phyloP scores from a whole-genome alignment of 2,797 vertebrate species.

The Schizothorax lantsangensis region DNA sequence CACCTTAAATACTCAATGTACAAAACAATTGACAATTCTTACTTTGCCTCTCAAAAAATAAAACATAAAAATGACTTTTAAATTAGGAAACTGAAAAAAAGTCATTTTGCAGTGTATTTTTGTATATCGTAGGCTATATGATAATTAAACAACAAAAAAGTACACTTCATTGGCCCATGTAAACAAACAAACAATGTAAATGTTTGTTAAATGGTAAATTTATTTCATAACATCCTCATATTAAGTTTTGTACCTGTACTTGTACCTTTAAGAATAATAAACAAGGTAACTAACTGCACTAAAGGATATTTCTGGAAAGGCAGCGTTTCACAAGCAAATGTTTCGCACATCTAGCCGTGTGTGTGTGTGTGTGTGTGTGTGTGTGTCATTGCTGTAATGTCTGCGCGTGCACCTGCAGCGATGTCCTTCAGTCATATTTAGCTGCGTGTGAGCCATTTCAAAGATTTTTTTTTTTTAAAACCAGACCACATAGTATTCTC shows the following conservation, averaged over 20 bases:
- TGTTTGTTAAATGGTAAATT: not conserved
- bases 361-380: not conserved
- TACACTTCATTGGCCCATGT: not conserved
- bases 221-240: not conserved
- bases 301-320: slow-evolving; percentile 15
- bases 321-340: slow-evolving; percentile 23
- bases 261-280: not conserved
- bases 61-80: not conserved
- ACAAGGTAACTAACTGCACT: not conserved
- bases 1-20: not conserved
- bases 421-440: slow-evolving; percentile 40
- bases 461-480: slow-evolving; percentile 71
- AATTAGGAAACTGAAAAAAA: not conserved
- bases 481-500: slow-evolving; percentile 61
- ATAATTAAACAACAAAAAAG: not conserved
- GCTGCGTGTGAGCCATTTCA: slow-evolving; percentile 46
- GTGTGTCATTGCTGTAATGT: slow-evolving; percentile 47
- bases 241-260: not conserved
- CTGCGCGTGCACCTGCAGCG: slow-evolving; percentile 62
- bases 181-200: not conserved
- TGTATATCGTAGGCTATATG: not conserved
- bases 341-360: not conserved
- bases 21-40: not conserved
- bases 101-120: not conserved
- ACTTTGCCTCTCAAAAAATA: not conserved